phyloP scores from a whole-genome alignment of 2,888 invertebrate species.

The Cephus pulcher region DNA sequence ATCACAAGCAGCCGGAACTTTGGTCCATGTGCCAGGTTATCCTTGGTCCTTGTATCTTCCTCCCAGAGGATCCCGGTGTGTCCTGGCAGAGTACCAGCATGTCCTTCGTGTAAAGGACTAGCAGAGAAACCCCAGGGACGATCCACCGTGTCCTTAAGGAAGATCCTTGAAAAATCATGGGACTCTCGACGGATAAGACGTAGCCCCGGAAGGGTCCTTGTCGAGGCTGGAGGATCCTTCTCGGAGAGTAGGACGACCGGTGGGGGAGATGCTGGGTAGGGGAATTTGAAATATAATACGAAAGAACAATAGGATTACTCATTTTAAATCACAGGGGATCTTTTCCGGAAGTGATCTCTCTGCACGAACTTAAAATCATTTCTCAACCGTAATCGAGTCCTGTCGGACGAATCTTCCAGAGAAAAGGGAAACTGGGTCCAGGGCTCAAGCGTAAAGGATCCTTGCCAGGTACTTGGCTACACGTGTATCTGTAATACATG shows the following conservation, averaged over 20 bases:
- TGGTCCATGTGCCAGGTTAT: not conserved
- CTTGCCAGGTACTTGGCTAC: not conserved
- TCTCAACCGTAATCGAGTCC: not conserved
- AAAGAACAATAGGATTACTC: not conserved
- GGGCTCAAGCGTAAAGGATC: not conserved
- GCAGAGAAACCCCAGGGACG: not conserved
- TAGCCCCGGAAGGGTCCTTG: not conserved
- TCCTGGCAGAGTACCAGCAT: not conserved
- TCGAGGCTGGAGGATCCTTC: not conserved
- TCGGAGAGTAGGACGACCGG: not conserved
- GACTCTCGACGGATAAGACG: not conserved
- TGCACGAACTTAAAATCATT: not conserved
- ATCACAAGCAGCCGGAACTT: conserved; percentile 18
- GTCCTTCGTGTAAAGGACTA: not conserved
- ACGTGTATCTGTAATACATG: not conserved
- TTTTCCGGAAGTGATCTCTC: not conserved
- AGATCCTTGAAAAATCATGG: not conserved
- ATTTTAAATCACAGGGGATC: not conserved
- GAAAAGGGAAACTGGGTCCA: not conserved
- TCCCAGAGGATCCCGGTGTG: not conserved
- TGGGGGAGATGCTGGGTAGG: not conserved
- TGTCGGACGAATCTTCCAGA: not conserved
- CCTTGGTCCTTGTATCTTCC: not conserved
- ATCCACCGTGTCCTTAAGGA: not conserved
- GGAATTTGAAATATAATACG: not conserved